Percentiles rank a stretch among this genome's conserved stretches.
Evolutionary conservation across 1,140 invertebrate genomes (phyloP).

Genomic region (Drosophila teissieri): DNA sequence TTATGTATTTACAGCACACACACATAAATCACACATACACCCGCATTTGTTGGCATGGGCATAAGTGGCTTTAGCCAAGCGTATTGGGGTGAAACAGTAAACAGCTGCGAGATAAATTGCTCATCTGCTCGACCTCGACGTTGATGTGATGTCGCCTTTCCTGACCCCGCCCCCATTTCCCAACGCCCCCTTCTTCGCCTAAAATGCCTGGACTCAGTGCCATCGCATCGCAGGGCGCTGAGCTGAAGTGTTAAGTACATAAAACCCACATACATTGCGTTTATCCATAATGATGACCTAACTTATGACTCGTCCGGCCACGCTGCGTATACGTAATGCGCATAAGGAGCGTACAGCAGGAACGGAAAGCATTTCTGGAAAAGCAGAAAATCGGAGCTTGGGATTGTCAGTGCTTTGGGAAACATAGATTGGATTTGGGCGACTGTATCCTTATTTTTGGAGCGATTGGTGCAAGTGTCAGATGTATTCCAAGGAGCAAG

Average conservation of each 20-base stretch:
- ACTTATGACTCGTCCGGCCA: constrained; percentile 67
- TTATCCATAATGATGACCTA: constrained; percentile 83
- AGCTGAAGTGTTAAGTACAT: constrained; percentile 83
- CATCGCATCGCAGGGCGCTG: constrained; percentile 44
- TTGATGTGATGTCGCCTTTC: constrained; percentile 30
- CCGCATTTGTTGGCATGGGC: constrained; percentile 43
- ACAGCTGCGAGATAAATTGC: constrained; percentile 83
- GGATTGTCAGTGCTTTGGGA: constrained; percentile 2
- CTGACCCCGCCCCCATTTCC: constrained; percentile 2
- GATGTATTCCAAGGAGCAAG: background rate
- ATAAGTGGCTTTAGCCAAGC: constrained; percentile 80
- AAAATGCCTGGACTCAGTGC: constrained; percentile 41
- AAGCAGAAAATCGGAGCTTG: constrained; percentile 13
- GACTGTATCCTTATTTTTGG: constrained; percentile 22
- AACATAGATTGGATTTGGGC: constrained; percentile 45
- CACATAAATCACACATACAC: constrained; percentile 65
- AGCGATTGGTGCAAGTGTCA: background rate
- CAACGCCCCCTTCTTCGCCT: background rate
- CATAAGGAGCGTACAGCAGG: constrained; percentile 32
- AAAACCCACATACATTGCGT: constrained; percentile 77
- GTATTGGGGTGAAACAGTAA: constrained; percentile 72
- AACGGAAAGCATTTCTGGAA: constrained; percentile 15
- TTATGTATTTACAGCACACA: constrained; percentile 76
- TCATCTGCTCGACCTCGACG: constrained; percentile 78
- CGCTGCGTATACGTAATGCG: constrained; percentile 72